phyloP scores from a whole-genome alignment of 2,888 invertebrate genomes.

The Ariolimax columbianus region DNA sequence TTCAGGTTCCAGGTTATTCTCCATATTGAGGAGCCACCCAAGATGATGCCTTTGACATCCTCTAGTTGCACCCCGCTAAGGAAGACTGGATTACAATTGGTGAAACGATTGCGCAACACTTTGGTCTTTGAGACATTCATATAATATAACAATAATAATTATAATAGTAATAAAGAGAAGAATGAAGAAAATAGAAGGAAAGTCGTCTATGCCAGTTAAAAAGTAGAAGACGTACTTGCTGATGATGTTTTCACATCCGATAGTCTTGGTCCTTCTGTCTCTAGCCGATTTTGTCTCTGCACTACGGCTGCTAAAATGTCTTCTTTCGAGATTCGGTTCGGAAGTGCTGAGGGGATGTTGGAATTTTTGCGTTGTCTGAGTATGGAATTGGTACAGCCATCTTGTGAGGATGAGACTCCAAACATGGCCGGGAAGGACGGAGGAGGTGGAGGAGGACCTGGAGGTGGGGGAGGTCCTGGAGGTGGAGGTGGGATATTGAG shows the following conservation, averaged over 20 bases:
- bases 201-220: not conserved
- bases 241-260: conserved; percentile 38
- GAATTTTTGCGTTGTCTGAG: conserved; percentile 34
- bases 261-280: conserved; percentile 64
- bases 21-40: no score
- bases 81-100: no score
- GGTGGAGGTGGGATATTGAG: conserved; percentile 56
- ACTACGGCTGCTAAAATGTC: conserved; percentile 74
- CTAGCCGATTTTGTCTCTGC: conserved; percentile 68
- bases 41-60: no score
- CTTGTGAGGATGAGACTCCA: conserved; percentile 42
- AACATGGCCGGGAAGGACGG: conserved; percentile 29
- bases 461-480: conserved; percentile 22
- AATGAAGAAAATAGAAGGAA: not conserved
- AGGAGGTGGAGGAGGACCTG: conserved; percentile 26
- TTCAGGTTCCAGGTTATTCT: no score
- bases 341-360: conserved; percentile 53
- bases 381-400: conserved; percentile 8
- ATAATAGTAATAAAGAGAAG: no score
- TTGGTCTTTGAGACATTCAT: no score
- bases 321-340: conserved; percentile 56
- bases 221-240: conserved; percentile 24
- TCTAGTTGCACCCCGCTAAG: no score
- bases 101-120: no score
- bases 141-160: no score